Evolutionary conservation across 2,888 invertebrate species (phyloP).

Genomic region (Conus canariensis): DNA sequence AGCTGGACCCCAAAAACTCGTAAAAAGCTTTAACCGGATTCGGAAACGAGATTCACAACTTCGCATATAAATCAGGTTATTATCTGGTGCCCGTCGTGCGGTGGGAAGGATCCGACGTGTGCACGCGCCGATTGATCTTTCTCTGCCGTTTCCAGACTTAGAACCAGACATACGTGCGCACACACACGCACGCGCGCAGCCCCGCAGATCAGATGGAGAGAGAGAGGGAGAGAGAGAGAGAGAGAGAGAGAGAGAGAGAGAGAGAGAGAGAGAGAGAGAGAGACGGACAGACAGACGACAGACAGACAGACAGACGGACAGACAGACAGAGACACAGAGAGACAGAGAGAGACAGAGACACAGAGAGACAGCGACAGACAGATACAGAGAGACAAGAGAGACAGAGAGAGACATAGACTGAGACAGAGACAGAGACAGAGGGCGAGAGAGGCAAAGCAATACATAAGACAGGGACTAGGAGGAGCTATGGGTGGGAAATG

Average conservation of each 20-base stretch:
- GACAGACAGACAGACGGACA: background rate
- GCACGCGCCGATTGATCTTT: no score
- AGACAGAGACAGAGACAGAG: background rate
- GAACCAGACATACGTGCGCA: no score
- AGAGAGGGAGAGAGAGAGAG: constrained; percentile 8
- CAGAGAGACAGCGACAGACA: background rate
- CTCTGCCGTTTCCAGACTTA: no score
- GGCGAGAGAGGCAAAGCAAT: background rate
- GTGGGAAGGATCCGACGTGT: no score
- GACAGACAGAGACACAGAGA: background rate
- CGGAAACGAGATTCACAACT: no score
- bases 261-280: background rate
- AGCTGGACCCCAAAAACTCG: no score
- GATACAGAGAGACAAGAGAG: background rate
- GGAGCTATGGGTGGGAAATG: no score
- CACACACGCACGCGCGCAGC: no score
- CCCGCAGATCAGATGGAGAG: background rate
- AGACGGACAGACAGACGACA: background rate
- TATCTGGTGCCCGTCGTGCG: no score
- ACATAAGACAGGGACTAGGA: no score
- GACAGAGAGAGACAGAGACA: background rate
- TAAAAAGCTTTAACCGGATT: no score
- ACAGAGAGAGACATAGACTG: background rate
- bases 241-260: background rate
- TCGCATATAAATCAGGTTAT: no score